Percentiles rank a stretch among this genome's conserved stretches.
Evolutionary conservation across 2,797 vertebrate genomes (phyloP).

Genomic region (Linurgus olivaceus): DNA sequence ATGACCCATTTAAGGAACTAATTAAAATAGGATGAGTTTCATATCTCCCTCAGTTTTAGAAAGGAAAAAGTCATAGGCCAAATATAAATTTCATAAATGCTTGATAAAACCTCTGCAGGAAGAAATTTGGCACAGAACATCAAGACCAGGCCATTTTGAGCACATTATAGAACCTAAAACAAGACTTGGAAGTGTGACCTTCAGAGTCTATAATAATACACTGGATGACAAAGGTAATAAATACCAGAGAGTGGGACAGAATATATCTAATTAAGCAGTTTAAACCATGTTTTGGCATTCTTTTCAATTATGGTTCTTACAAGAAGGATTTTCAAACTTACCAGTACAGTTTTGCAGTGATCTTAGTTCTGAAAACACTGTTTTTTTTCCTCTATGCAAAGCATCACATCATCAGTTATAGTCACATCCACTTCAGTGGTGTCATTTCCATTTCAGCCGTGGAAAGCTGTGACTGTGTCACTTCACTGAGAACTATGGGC

Average conservation of each 20-base stretch:
- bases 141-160: background rate
- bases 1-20: constrained; percentile 44
- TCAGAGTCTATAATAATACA: background rate
- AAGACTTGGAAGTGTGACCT: constrained; percentile 26
- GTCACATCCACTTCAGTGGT: background rate
- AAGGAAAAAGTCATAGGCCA: constrained; percentile 18
- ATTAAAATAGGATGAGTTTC: constrained; percentile 49
- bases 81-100: constrained; percentile 38
- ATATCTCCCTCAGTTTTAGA: background rate
- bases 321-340: background rate
- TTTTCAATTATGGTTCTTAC: background rate
- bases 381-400: background rate
- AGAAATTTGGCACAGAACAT: background rate
- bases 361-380: background rate
- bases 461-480: background rate
- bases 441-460: background rate
- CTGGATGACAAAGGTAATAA: background rate
- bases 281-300: background rate
- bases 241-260: background rate
- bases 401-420: background rate
- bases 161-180: background rate
- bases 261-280: background rate
- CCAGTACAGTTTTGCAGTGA: background rate
- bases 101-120: constrained; percentile 10
- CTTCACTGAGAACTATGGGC: background rate